Base-by-base conservation (phyloP, 2,113 vertebrate species). In the Camelus bactrianus region DNA sequence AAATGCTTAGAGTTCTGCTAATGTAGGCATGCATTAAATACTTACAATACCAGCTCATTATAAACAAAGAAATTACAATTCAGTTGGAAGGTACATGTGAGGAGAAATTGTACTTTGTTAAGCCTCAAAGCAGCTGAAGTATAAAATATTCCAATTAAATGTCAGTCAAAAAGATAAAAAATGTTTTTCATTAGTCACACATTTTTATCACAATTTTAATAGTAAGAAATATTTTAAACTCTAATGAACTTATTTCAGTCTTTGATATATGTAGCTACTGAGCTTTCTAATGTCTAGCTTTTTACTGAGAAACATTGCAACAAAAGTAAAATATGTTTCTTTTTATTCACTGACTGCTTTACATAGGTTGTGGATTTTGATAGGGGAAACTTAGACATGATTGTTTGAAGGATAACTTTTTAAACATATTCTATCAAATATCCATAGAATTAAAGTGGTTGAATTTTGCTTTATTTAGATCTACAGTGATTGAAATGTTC, bases 91-190 rank as follows among this genome's bases (percentile, higher is more conserved):
- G 19, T 67, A 96, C 62, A 48, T 89, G 2, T 54, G 19, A 86
- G 28, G 65, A 67, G 52, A 73, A 84, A 62, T 22, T 35, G 7
- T n/a, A n/a, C 3, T 88, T 92, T 88, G 1, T 67, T 72, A 86
- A 81, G 54, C 5, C 12, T 67, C 8, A 38, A 82, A 82, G 30
- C 4, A 48, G 1, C 8, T 83, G 17, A 81, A 83, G 76, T 77
- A 75, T 88, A 38, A 86, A 96, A 52, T 94, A 54, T 83, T 77
- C 75, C 38, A 93, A 42, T 89, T 48, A 82, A 95, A 62, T 89
- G 35, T 64, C 15, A 26, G 35, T 70, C 19, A 64, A 77, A 73
- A 76, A 85, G 13, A 16, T 85, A 11, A 19, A 88, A 70, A 86
- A 30, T 52, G 2, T 3, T 20, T 86, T 89, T 89, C 58, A 38